Evolutionary conservation across 2,888 invertebrate genomes (phyloP), one percentile per base, ranked within the genome.

Genomic region (Bhutanitis thaidina): DNA sequence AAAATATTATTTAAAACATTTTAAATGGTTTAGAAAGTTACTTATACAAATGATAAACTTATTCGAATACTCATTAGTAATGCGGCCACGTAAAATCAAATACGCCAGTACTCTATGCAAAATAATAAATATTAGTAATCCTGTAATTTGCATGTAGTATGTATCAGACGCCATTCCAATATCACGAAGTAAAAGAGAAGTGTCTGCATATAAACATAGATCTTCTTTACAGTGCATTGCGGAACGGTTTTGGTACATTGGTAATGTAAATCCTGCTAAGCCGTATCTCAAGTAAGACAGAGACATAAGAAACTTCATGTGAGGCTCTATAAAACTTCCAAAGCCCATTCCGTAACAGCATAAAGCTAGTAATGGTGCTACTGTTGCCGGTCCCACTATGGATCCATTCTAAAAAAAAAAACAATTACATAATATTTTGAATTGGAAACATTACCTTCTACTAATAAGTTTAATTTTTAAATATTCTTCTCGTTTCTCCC

Each of bases 201-300:
- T 91, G 50, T 91, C 85, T 47, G 92, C 90, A 68, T 93, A 93
- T 0, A 89, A 61, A 34, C 84, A 85, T 51, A 87, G 82, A 0
- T 85, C 82, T 20, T 83, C 74, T 0, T 82, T 74, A 62, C 94
- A 95, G 13, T 91, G 86, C 78, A 95, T 80, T 0, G 77, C 69
- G 3, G 76, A 81, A 10, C 94, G 74, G 48, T 92, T 84, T 54
- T 90, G 78, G 49, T 92, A 93, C 51, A 94, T 87, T 0, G 94
- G 73, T 1, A 88, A 60, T 0, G 67, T 81, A 61, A 77, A 91
- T 41, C 93, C 94, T 12, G 93, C 91, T 44, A 94, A 84, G 0
- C 93, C 92, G 64, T 92, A 94, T 43, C 94, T 90, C 10, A 94
- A 84, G 69, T 92, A 95, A 1, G 91, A 91, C 1, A 80, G 66